Evolutionary conservation across 1,140 invertebrate genomes (phyloP).

Genomic region (Antheraea mylitta): DNA sequence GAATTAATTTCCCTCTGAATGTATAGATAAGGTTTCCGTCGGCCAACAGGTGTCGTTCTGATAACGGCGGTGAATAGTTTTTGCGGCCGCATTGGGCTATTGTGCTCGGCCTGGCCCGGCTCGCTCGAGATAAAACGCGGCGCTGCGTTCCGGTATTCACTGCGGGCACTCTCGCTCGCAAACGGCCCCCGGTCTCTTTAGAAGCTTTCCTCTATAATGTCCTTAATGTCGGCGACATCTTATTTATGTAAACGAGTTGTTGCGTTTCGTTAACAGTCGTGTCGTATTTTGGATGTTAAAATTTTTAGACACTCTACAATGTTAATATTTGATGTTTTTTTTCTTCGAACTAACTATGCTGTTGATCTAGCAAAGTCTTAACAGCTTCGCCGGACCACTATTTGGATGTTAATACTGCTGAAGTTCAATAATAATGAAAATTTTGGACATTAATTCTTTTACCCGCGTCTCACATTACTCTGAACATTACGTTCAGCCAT

Average conservation of each 20-base stretch:
- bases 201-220: not conserved
- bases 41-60: slow-evolving; percentile 1
- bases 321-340: too few relatives aligned
- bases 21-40: slow-evolving; percentile 2
- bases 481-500: too few relatives aligned
- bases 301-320: not conserved
- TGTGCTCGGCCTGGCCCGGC: not conserved
- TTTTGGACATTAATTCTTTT: too few relatives aligned
- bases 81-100: not conserved
- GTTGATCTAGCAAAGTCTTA: too few relatives aligned
- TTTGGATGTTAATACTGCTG: too few relatives aligned
- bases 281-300: not conserved
- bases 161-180: not conserved
- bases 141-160: not conserved
- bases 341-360: too few relatives aligned
- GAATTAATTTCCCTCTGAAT: slow-evolving; percentile 1
- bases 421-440: too few relatives aligned
- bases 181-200: not conserved
- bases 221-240: not conserved
- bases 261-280: not conserved
- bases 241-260: not conserved
- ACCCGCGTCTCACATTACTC: too few relatives aligned
- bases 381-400: too few relatives aligned
- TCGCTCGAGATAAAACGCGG: not conserved
- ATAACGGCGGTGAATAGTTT: not conserved